phyloP scores from a whole-genome alignment of 2,113 vertebrate species.

The Austrofundulus limnaeus region DNA sequence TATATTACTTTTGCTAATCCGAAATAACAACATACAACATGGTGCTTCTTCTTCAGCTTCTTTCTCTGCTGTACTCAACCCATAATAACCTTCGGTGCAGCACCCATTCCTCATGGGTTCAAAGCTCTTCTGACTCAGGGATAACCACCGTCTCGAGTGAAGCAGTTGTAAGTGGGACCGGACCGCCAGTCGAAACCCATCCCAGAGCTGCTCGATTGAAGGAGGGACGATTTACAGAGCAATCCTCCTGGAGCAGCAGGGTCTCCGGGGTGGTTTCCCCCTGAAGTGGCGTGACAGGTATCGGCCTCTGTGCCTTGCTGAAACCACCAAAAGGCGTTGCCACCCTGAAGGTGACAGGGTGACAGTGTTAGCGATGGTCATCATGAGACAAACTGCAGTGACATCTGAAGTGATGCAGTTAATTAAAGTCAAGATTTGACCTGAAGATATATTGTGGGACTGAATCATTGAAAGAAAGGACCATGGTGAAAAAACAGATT shows the following conservation, averaged over 20 bases:
- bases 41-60: neutral
- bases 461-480: conserved; percentile 2
- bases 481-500: too few species aligned
- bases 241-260: conserved; percentile 77
- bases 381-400: conserved; percentile 35
- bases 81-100: conserved; percentile 19
- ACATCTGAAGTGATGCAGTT: conserved; percentile 46
- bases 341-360: conserved; percentile 80
- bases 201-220: conserved; percentile 94
- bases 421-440: conserved; percentile 44
- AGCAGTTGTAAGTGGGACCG: conserved; percentile 74
- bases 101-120: conserved; percentile 60
- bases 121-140: conserved; percentile 96
- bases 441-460: conserved; percentile 10
- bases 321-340: conserved; percentile 95
- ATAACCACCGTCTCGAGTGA: conserved; percentile 71
- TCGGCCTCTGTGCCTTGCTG: conserved; percentile 82
- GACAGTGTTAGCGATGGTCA: conserved; percentile 27
- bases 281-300: conserved; percentile 81
- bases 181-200: conserved; percentile 81
- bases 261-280: conserved; percentile 80
- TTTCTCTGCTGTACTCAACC: neutral
- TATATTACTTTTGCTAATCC: neutral
- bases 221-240: conserved; percentile 81
- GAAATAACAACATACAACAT: neutral